phyloP scores from a whole-genome alignment of 2,888 invertebrate species.

The Caradrina kadenii region DNA sequence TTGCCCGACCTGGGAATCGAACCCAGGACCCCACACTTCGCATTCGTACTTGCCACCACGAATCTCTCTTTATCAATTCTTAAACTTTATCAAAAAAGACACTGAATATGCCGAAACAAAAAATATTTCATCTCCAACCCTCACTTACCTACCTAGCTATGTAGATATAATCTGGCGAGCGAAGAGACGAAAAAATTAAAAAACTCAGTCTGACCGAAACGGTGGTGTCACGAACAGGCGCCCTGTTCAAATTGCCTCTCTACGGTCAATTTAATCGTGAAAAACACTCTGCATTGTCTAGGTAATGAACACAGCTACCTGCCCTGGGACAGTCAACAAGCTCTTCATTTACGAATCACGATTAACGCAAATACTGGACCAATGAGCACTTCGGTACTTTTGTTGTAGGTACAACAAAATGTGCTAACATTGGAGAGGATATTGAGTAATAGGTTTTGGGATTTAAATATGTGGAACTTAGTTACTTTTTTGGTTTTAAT shows the following conservation, averaged over 20 bases:
- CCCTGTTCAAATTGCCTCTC: constrained; percentile 86
- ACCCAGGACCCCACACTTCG: too few relatives aligned
- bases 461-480: neutral
- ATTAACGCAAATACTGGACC: constrained; percentile 63
- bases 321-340: constrained; percentile 68
- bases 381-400: constrained; percentile 41
- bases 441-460: constrained; percentile 3
- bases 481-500: neutral
- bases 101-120: neutral
- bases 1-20: too few relatives aligned
- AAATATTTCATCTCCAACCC: neutral
- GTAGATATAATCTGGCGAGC: constrained; percentile 52
- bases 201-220: constrained; percentile 79
- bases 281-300: constrained; percentile 88
- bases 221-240: constrained; percentile 86
- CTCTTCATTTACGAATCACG: constrained; percentile 70
- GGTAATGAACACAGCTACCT: constrained; percentile 81
- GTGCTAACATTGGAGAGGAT: neutral
- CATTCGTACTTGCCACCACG: too few relatives aligned
- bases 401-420: constrained; percentile 26
- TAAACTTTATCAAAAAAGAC: neutral
- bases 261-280: constrained; percentile 87
- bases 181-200: constrained; percentile 85
- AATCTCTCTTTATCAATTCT: too few relatives aligned
- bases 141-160: neutral